A percentile compares a stretch with the other conserved stretches of the same genome.
Evolutionary conservation across 2,888 invertebrate genomes (phyloP).

Genomic region (Drosophila falleni): DNA sequence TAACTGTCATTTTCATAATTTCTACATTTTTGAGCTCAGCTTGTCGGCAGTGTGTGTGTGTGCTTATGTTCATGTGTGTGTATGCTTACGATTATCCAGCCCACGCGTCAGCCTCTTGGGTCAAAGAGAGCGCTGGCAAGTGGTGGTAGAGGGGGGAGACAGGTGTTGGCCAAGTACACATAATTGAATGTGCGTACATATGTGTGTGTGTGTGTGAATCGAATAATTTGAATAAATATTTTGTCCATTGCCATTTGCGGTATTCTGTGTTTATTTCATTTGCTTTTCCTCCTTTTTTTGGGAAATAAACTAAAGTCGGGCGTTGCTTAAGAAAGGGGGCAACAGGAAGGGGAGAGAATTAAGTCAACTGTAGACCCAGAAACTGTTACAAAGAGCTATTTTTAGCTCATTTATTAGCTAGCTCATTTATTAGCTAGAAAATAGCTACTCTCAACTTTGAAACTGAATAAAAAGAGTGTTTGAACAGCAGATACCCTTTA

Average conservation of each 20-base stretch:
- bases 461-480: neutral
- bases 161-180: slow-evolving; percentile 51
- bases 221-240: slow-evolving; percentile 77
- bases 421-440: neutral
- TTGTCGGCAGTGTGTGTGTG: slow-evolving; percentile 35
- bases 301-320: slow-evolving; percentile 58
- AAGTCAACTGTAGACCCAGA: slow-evolving; percentile 33
- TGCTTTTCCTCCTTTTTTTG: slow-evolving; percentile 29
- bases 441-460: neutral
- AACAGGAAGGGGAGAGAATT: neutral
- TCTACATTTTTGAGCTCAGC: slow-evolving; percentile 80
- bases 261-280: slow-evolving; percentile 55
- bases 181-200: slow-evolving; percentile 27
- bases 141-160: slow-evolving; percentile 19
- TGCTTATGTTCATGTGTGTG: slow-evolving; percentile 13
- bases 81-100: slow-evolving; percentile 70
- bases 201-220: slow-evolving; percentile 62
- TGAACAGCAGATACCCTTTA: neutral
- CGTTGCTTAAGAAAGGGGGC: slow-evolving; percentile 2
- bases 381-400: slow-evolving; percentile 9
- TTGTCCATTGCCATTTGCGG: slow-evolving; percentile 79
- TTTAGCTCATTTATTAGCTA: slow-evolving; percentile 5
- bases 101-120: slow-evolving; percentile 66
- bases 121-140: neutral
- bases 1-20: slow-evolving; percentile 82